Evolutionary conservation across 2,888 invertebrate species (phyloP).

Genomic region (Anodontia alba): DNA sequence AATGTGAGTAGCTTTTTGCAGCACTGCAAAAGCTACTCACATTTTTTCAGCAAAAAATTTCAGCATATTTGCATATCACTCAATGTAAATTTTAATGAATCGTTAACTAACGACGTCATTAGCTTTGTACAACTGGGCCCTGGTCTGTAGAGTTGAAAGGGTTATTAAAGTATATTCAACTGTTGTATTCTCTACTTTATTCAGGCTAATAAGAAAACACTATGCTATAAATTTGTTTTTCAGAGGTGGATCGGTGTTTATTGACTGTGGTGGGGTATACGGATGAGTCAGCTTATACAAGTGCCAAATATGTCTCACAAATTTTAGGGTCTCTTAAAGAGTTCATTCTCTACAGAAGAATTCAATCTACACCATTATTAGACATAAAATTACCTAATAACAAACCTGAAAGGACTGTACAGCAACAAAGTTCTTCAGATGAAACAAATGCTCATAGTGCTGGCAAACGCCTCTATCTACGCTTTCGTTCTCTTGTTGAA

Average conservation of each 20-base stretch:
- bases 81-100: too few species aligned
- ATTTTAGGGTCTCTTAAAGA: conserved; percentile 71
- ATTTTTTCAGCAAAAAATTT: too few species aligned
- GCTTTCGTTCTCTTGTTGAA: conserved; percentile 54
- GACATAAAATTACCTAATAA: conserved; percentile 60
- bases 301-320: conserved; percentile 60
- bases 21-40: too few species aligned
- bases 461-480: conserved; percentile 41
- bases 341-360: conserved; percentile 70
- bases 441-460: conserved; percentile 35
- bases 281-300: conserved; percentile 38
- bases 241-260: conserved; percentile 78
- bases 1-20: too few species aligned
- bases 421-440: conserved; percentile 52
- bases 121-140: too few species aligned
- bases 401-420: conserved; percentile 33
- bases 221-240: too few species aligned
- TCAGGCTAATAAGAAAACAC: too few species aligned
- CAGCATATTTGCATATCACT: too few species aligned
- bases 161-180: too few species aligned
- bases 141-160: too few species aligned
- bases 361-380: conserved; percentile 73
- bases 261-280: conserved; percentile 72
- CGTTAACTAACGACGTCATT: too few species aligned
- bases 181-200: too few species aligned